These are phyloP conservation scores for Telmatherina bonti DNA, from an alignment of 2,797 vertebrate species.

Conservation along the genomic window DNA sequence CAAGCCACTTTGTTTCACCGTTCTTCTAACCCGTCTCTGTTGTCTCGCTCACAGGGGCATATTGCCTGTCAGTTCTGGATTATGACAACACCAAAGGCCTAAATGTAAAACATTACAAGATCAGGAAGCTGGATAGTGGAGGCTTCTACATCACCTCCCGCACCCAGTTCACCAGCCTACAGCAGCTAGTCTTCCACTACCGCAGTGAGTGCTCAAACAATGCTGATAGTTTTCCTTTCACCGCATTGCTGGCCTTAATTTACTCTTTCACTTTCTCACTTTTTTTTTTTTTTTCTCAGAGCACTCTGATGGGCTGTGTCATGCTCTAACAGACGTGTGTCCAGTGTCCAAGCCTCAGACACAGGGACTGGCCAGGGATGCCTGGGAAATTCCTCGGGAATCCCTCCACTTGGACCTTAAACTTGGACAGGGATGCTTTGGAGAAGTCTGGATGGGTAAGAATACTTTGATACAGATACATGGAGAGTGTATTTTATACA, in stretches of 20 bases:
- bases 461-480: neutral
- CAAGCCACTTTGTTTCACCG: slow-evolving; percentile 23
- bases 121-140: slow-evolving; percentile 95
- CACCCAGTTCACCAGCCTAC: slow-evolving; percentile 95
- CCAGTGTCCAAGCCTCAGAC: slow-evolving; percentile 96
- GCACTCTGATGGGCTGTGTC: slow-evolving; percentile 94
- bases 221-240: neutral
- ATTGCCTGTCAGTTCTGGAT: slow-evolving; percentile 95
- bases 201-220: slow-evolving; percentile 87
- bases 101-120: slow-evolving; percentile 98
- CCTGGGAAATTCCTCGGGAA: slow-evolving; percentile 97
- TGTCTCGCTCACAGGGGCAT: slow-evolving; percentile 85
- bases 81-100: slow-evolving; percentile 95
- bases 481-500: neutral
- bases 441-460: slow-evolving; percentile 99
- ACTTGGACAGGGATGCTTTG: slow-evolving; percentile 97
- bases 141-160: slow-evolving; percentile 98
- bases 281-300: slow-evolving; percentile 76
- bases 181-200: slow-evolving; percentile 97
- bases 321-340: slow-evolving; percentile 93
- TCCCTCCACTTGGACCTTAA: slow-evolving; percentile 94
- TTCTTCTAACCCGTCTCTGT: slow-evolving; percentile 52
- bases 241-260: neutral
- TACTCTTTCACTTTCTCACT: slow-evolving; percentile 2
- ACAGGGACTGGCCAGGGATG: slow-evolving; percentile 94